Evolutionary conservation across 2,113 vertebrate genomes (phyloP).

Genomic region (Menidia beryllina): DNA sequence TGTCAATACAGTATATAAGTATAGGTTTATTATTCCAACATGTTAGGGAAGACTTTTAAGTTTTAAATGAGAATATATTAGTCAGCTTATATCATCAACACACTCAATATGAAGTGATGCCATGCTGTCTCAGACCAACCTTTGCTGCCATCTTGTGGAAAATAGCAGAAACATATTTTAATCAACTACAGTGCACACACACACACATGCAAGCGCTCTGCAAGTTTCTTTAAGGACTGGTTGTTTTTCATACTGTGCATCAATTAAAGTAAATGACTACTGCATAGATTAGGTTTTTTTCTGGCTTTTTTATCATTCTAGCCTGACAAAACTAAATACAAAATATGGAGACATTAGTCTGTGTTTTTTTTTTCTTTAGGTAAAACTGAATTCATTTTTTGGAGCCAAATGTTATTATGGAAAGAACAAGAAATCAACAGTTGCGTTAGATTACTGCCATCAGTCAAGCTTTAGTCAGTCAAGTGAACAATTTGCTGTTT

Average conservation of each 20-base stretch:
- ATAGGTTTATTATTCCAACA: no score
- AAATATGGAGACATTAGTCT: not conserved
- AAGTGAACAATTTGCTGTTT: constrained; percentile 1
- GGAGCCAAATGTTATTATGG: constrained; percentile 13
- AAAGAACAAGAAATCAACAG: not conserved
- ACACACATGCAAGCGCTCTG: constrained; percentile 4
- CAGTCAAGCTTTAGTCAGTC: not conserved
- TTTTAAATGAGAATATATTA: no score
- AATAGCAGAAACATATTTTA: not conserved
- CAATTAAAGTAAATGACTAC: not conserved
- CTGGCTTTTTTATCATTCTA: constrained; percentile 9
- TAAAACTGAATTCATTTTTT: not conserved
- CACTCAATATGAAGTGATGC: not conserved
- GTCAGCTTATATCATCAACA: no score
- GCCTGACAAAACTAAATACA: not conserved
- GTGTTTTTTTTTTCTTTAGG: constrained; percentile 1
- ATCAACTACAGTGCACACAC: constrained; percentile 39
- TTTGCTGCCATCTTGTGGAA: constrained; percentile 65
- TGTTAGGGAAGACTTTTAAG: no score
- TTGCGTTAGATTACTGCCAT: not conserved
- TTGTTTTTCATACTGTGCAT: not conserved
- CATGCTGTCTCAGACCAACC: not conserved
- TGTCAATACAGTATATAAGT: no score
- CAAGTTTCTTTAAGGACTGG: not conserved
- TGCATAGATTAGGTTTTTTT: not conserved